Evolutionary conservation across 2,113 vertebrate species (phyloP).

Genomic region (Phrynosoma platyrhinos): DNA sequence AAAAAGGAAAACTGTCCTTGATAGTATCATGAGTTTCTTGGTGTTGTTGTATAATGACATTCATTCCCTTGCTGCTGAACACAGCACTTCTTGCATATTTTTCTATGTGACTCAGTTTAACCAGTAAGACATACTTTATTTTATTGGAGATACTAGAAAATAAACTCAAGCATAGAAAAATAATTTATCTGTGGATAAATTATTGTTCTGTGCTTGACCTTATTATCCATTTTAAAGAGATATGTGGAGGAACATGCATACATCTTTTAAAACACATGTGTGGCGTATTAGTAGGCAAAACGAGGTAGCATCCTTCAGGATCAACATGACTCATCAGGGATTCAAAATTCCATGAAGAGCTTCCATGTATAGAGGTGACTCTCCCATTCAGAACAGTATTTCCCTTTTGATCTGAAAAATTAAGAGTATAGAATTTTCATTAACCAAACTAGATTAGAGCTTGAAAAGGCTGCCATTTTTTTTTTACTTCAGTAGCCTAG

Average conservation of each 20-base stretch:
- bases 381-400: no score
- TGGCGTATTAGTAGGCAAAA: background rate
- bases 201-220: background rate
- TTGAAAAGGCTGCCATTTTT: no score
- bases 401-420: no score
- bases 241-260: no score
- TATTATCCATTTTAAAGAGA: background rate
- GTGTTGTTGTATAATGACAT: background rate
- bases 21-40: background rate
- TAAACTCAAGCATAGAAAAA: no score
- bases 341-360: no score
- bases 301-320: background rate
- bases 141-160: no score
- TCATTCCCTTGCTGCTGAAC: background rate
- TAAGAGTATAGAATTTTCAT: no score
- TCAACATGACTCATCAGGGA: no score
- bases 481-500: no score
- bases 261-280: background rate
- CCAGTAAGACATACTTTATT: background rate
- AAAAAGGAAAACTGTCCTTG: slow-evolving; percentile 14
- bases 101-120: background rate
- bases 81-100: background rate
- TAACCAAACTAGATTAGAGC: no score
- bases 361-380: no score
- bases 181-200: background rate